A percentile compares a stretch with the other conserved stretches of the same genome.
Conservation (phyloP, 1,140 invertebrate genomes). For the Pseudomyrmex flavicornis region DNA sequence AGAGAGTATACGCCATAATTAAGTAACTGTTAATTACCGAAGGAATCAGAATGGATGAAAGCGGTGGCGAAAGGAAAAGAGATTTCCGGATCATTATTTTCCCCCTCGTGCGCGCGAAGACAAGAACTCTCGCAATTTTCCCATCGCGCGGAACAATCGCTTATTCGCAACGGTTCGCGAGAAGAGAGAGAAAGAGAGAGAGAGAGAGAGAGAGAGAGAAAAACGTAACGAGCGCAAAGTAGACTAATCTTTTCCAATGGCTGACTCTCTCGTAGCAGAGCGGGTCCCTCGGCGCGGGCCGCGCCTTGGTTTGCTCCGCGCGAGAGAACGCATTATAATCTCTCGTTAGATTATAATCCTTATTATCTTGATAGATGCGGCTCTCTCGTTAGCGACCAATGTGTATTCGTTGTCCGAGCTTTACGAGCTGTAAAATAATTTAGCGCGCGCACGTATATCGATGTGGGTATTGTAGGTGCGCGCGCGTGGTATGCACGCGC, state of each 20-base stretch:
- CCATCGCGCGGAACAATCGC: constrained; percentile 48
- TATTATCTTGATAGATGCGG: constrained; percentile 73
- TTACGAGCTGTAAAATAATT: constrained; percentile 76
- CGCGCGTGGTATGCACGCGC: constrained; percentile 11
- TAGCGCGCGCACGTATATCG: constrained; percentile 12
- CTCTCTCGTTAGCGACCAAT: constrained; percentile 69
- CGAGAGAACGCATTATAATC: constrained; percentile 5
- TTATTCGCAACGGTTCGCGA: constrained; percentile 30
- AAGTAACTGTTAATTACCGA: constrained; percentile 5
- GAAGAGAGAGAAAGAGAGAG: not conserved
- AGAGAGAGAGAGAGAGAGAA: not conserved
- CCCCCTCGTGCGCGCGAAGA: not conserved
- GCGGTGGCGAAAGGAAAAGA: constrained; percentile 21
- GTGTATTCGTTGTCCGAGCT: constrained; percentile 67
- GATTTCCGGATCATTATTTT: not conserved
- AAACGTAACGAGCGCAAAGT: constrained; percentile 35
- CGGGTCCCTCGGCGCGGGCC: not conserved
- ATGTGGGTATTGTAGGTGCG: not conserved
- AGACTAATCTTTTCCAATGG: constrained; percentile 46
- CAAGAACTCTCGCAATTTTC: constrained; percentile 23
- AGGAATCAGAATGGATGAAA: not conserved
- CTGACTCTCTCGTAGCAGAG: not conserved
- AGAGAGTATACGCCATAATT: no score
- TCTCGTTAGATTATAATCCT: constrained; percentile 65
- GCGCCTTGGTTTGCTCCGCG: constrained; percentile 12